Evolutionary conservation across 2,113 vertebrate species (phyloP).

Genomic region (Clinocottus analis): DNA sequence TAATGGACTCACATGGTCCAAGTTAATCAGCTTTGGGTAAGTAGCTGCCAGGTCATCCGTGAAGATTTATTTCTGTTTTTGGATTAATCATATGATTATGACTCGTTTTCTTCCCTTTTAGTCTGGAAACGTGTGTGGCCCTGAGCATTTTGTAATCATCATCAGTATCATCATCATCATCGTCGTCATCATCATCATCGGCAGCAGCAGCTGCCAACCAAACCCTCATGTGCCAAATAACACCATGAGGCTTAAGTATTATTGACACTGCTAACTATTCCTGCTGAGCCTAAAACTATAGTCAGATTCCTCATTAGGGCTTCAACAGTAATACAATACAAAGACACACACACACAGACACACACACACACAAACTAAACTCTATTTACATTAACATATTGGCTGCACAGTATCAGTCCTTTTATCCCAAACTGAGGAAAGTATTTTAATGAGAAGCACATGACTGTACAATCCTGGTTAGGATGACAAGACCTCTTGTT

Average conservation of each 20-base stretch:
- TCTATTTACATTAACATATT: slow-evolving; percentile 22
- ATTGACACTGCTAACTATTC: slow-evolving; percentile 14
- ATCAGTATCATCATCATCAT: background rate
- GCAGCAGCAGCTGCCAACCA: background rate
- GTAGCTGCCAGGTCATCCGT: slow-evolving; percentile 66
- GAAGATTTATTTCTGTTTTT: slow-evolving; percentile 56
- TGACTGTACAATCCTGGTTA: slow-evolving; percentile 69
- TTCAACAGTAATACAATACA: background rate
- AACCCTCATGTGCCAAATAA: background rate
- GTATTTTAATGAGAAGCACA: slow-evolving; percentile 75
- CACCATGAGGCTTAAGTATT: background rate
- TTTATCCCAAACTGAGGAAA: slow-evolving; percentile 55
- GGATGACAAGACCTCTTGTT: slow-evolving; percentile 63
- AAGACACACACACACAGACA: slow-evolving; percentile 18
- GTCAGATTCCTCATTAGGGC: slow-evolving; percentile 2
- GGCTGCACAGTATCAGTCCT: slow-evolving; percentile 38
- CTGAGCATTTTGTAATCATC: background rate
- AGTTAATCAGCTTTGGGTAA: slow-evolving; percentile 73
- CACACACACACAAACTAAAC: background rate
- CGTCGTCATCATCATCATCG: background rate
- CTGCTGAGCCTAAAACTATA: background rate
- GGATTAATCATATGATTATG: slow-evolving; percentile 67
- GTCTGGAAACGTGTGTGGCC: background rate
- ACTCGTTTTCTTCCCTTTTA: background rate
- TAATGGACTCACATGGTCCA: slow-evolving; percentile 70